Base-by-base conservation (phyloP, 2,113 vertebrate genomes). In the Phalacrocorax brasilianus region DNA sequence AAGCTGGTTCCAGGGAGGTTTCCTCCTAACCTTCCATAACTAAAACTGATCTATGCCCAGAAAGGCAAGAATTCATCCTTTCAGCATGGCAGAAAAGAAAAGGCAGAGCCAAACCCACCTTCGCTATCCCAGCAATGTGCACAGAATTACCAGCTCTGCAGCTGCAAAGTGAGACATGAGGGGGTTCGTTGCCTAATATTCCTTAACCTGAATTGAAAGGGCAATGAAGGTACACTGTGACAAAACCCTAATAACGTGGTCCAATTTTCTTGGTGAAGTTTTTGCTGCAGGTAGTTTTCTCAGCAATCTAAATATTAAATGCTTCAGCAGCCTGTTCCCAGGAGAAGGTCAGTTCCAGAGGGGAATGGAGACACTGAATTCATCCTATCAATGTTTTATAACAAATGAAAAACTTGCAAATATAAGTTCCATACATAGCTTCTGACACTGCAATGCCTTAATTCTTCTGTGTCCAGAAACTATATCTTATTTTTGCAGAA, bases 321-420 rank as follows among this genome's bases (percentile, higher is more conserved):
- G 84, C 61, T 88, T 95, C 79, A 63, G 81, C 68, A 91, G 74
- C 42, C 93, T 5, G 0, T 89, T 94, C 78, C 89, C 35, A 56
- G 47, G 75, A 95, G 95, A 85, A 96, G 92, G 86, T 96, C 91
- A 95, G 82, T 86, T 94, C 89, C 91, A 88, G 92, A 95, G 94
- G 89, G 73, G 23, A 97, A 92, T 1, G 42, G 75, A 89, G 77
- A 63, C 94, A 97, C 83, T 89, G 62, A 96, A 86, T 97, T 97
- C 85, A 96, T 59, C 61, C 62, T 80, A 95, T 95, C 93, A 94
- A 56, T 15, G 45, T 80, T 94, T 93, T 87, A 92, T 78, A 97
- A 91, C 40, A 0, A 93, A 61, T 50, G 67, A 82, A 96, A 93
- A 79, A 87, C 58, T 86, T 42, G 10, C 85, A 97, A 96, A 95